Evolutionary conservation across 2,113 vertebrate species (phyloP).

Genomic region (Podarcis raffonei): DNA sequence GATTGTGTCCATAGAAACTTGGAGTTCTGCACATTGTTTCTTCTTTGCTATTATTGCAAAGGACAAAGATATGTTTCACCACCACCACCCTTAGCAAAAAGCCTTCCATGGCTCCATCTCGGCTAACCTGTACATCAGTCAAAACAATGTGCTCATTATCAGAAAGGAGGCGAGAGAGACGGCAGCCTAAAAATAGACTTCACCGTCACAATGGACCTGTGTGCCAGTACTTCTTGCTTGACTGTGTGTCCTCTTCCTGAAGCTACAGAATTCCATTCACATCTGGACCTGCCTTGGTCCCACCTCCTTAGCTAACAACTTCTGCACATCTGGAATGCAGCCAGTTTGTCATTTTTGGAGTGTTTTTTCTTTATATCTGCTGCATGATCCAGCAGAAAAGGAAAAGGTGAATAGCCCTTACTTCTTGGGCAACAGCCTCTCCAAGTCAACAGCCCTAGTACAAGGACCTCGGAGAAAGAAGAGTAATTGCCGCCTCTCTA

Average conservation of each 20-base stretch:
- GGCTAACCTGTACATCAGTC: background rate
- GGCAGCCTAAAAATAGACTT: background rate
- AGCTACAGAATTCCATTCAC: background rate
- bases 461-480: conserved; percentile 32
- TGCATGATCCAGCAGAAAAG: background rate
- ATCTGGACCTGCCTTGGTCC: background rate
- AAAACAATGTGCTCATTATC: background rate
- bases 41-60: background rate
- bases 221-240: background rate
- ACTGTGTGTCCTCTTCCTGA: background rate
- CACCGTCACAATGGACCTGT: background rate
- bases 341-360: background rate
- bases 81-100: background rate
- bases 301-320: background rate
- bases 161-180: background rate
- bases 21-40: background rate
- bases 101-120: background rate
- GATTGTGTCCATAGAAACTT: background rate
- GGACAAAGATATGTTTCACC: background rate
- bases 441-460: background rate
- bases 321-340: background rate
- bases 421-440: background rate
- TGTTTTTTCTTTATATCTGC: background rate
- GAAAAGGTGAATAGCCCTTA: conserved; percentile 16
- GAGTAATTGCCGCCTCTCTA: conserved; percentile 21